Base-by-base conservation (phyloP, 53 echinoderm and acorn worm genomes). In the Luidia sarsii region DNA sequence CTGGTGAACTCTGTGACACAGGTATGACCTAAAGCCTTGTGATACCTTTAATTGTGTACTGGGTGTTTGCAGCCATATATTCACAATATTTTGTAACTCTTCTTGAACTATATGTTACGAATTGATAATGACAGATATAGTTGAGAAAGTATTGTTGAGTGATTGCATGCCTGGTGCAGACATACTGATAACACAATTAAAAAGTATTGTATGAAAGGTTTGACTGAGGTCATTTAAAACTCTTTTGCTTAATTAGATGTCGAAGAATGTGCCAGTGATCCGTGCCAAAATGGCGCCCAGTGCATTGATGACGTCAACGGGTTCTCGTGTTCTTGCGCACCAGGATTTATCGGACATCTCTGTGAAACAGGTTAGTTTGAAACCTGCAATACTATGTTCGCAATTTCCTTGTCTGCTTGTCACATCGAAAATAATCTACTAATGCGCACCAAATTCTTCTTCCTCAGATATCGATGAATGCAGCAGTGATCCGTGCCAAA, bases 381-480 rank as follows among this genome's bases (percentile, higher is more conserved):
- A n/a, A n/a, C n/a, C n/a, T n/a, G n/a, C n/a, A n/a, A n/a, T n/a
- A n/a, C 46, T 46, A 8, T 46, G 8, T 46, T 46, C 15, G 46
- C 8, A 46, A 8, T 10, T 15, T 8, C 46, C 8, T 10, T 46
- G 46, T 46, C 8, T 10, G 46, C 8, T 10, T 46, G 46, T 46
- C 15, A 10, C 46, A 46, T 46, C 8, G 15, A 10, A 15, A 10
- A 15, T 8, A 10, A 46, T 46, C 8, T 46, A n/a, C n/a, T n/a
- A n/a, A n/a, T n/a, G n/a, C n/a, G n/a, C n/a, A n/a, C n/a, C n/a
- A n/a, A n/a, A n/a, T 53, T 53, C 22, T 21, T 19, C n/a, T 3
- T 21, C 53, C 18, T 53, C 68, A 68, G 68, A 68, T 45, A 31
- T 68, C 30, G 48, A 68, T 21, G 68, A 68, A 25, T 68, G 68